Base-by-base conservation (phyloP, 2,797 vertebrate genomes). In the Alcedo atthis region DNA sequence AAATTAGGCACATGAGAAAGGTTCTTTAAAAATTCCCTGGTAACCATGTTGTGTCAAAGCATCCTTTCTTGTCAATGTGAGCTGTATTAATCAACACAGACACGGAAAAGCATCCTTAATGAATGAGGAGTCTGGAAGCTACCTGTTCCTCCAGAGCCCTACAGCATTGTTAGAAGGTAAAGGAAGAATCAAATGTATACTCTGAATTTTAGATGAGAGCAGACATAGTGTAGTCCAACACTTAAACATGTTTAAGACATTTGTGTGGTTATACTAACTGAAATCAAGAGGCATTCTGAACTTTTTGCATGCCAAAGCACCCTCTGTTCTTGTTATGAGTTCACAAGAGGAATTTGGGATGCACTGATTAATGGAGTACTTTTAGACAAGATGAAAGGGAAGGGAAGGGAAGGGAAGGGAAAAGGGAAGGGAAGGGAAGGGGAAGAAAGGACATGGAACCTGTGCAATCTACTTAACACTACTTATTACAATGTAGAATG, bases 21-120 rank as follows among this genome's bases (percentile, higher is more conserved):
- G 15, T 43, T 80, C 45, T 81, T 94, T 61, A 77, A 85, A 93
- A 90, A 85, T 59, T 67, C 30, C 37, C 12, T 26, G 54, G 45
- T 59, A 93, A 63, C 45, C 48, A 58, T 22, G 76, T 91, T 78
- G 63, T 63, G 28, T 94, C 87, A 94, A 63, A 77, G 33, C 25
- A 81, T 32, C 74, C n/a, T 70, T 92, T 85, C 74, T 81, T 91
- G 66, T 92, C 79, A 90, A 51, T 13, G 28, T 66, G 81, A 93
- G 32, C 6, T 89, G 89, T 81, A 89, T 90, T 93, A 95, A 93
- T 57, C 70, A 87, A 66, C 32, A 55, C 7, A 83, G 78, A 81
- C 77, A 70, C 8, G 73, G 25, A 89, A 48, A 90, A 94, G 63
- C 8, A 55, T 58, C 30, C 42, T 93, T 85, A 91, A 87, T 76